Conservation (phyloP, 2,888 invertebrate genomes). For the Cephus rjabovi region DNA sequence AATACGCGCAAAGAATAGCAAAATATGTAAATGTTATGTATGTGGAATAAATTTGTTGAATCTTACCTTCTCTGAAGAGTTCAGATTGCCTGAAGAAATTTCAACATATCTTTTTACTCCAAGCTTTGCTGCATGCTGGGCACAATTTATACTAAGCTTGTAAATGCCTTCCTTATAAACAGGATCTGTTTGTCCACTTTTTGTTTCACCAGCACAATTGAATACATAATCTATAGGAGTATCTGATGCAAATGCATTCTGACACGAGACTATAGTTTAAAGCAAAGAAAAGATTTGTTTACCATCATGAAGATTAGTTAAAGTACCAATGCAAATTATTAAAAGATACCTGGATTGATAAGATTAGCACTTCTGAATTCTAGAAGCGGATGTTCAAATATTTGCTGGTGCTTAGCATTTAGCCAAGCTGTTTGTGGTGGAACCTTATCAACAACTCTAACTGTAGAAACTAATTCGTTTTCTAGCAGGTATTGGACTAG, state of each 20-base stretch:
- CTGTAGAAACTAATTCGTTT: constrained; percentile 79
- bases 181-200: constrained; percentile 87
- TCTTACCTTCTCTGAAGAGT: constrained; percentile 80
- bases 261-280: constrained; percentile 78
- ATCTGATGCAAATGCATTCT: constrained; percentile 77
- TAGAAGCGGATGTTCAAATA: constrained; percentile 81
- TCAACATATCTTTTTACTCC: constrained; percentile 82
- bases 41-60: not conserved
- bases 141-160: constrained; percentile 86
- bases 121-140: constrained; percentile 78
- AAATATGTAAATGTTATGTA: not conserved
- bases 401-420: constrained; percentile 77
- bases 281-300: not conserved
- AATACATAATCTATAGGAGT: constrained; percentile 82
- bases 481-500: constrained; percentile 83
- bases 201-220: constrained; percentile 93
- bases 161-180: constrained; percentile 92
- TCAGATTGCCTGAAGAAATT: constrained; percentile 86
- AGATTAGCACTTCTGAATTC: constrained; percentile 93
- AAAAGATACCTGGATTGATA: constrained; percentile 80
- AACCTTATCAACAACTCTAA: constrained; percentile 91
- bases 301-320: not conserved
- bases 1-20: not conserved
- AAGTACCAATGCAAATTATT: not conserved
- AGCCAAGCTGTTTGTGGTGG: constrained; percentile 94